phyloP scores from a whole-genome alignment of 2,797 vertebrate genomes.

The Neosilurus mollespiculum region DNA sequence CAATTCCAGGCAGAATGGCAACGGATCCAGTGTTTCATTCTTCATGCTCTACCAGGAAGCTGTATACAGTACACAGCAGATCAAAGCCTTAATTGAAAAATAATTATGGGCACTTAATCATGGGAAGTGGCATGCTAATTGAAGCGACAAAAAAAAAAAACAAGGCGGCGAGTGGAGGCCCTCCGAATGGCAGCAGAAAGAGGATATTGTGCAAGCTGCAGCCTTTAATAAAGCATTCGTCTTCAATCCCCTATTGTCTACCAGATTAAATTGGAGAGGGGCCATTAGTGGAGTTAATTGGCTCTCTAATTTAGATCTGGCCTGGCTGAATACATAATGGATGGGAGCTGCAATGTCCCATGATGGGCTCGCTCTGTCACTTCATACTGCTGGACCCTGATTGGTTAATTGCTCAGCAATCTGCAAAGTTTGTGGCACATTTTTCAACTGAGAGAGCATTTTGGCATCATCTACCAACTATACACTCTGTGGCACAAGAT shows the following conservation, averaged over 20 bases:
- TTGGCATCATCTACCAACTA: constrained; percentile 26
- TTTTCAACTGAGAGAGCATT: constrained; percentile 67
- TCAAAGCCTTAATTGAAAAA: constrained; percentile 99
- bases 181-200: constrained; percentile 92
- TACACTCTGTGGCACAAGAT: background rate
- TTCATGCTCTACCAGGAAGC: constrained; percentile 68
- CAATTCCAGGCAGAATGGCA: constrained; percentile 72
- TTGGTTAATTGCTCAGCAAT: constrained; percentile 79
- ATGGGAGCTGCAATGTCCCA: constrained; percentile 85
- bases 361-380: constrained; percentile 96
- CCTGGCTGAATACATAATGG: constrained; percentile 96
- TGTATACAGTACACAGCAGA: constrained; percentile 86
- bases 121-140: constrained; percentile 97
- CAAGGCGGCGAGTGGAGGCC: constrained; percentile 91
- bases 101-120: constrained; percentile 99
- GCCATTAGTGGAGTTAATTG: constrained; percentile 99
- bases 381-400: constrained; percentile 82
- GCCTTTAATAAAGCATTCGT: constrained; percentile 89
- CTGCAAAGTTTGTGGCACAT: constrained; percentile 74
- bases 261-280: constrained; percentile 99
- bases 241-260: constrained; percentile 98
- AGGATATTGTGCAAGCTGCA: constrained; percentile 95
- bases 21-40: constrained; percentile 80
- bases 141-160: constrained; percentile 79
- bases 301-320: constrained; percentile 99